phyloP scores from a whole-genome alignment of 2,888 invertebrate genomes.

The Phragmatobia fuliginosa region DNA sequence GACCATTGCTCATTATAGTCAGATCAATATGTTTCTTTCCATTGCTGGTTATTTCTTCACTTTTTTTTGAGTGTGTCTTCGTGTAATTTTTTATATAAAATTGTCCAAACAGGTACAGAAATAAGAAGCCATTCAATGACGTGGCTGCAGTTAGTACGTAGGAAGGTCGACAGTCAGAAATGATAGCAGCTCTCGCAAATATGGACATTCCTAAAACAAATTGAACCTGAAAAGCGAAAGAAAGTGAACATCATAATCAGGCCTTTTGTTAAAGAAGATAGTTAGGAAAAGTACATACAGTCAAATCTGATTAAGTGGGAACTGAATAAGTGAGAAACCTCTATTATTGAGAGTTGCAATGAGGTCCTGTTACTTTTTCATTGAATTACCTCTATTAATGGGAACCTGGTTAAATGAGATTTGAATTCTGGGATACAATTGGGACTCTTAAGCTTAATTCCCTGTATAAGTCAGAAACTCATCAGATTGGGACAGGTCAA shows the following conservation, averaged over 20 bases:
- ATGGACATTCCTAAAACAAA: conserved; percentile 54
- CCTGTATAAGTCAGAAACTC: too few species aligned
- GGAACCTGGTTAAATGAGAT: too few species aligned
- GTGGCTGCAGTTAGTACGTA: conserved; percentile 41
- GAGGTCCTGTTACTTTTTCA: too few species aligned
- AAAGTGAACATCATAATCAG: conserved; percentile 4
- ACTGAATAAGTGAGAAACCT: too few species aligned
- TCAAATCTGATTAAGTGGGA: too few species aligned
- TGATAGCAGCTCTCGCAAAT: conserved; percentile 30
- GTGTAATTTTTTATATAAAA: conserved; percentile 57
- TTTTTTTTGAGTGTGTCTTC: conserved; percentile 18
- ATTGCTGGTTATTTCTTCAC: not conserved
- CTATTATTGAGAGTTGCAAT: too few species aligned
- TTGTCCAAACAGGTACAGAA: conserved; percentile 58
- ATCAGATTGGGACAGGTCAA: too few species aligned
- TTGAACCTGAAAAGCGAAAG: conserved; percentile 56
- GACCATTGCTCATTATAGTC: not conserved
- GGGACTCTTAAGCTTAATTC: too few species aligned
- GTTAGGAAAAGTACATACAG: too few species aligned
- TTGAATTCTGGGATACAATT: too few species aligned
- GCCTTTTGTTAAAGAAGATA: too few species aligned
- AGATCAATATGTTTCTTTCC: not conserved
- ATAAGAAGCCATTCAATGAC: conserved; percentile 45
- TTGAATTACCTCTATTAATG: too few species aligned
- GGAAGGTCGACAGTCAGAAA: conserved; percentile 58